phyloP scores from a whole-genome alignment of 1,140 invertebrate species.

The Atta colombica region DNA sequence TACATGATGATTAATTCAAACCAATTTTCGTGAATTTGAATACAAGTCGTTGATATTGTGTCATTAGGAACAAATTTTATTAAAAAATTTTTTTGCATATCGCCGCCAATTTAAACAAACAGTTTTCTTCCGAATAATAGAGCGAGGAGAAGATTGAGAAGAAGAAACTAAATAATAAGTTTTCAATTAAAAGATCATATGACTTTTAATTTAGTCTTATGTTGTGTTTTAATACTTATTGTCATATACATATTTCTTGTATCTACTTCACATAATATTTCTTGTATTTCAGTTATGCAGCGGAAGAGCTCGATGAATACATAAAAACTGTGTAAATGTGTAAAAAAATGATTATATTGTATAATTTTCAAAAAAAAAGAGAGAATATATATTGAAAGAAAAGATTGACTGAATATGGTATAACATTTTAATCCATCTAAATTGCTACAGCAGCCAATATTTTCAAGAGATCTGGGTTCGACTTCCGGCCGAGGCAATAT shows the following conservation, averaged over 20 bases:
- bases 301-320: too few relatives aligned
- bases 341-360: neutral
- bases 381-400: too few relatives aligned
- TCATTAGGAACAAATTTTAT: constrained; percentile 65
- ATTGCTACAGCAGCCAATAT: too few relatives aligned
- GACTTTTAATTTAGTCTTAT: neutral
- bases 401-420: too few relatives aligned
- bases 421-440: too few relatives aligned
- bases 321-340: neutral
- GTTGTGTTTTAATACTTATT: neutral
- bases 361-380: neutral
- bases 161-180: neutral
- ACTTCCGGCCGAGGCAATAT: too few relatives aligned
- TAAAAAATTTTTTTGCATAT: constrained; percentile 13
- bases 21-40: constrained; percentile 71
- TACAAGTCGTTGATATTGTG: constrained; percentile 56
- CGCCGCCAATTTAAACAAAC: neutral
- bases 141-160: constrained; percentile 9
- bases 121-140: constrained; percentile 40
- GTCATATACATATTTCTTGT: neutral
- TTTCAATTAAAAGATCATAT: neutral
- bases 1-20: constrained; percentile 61
- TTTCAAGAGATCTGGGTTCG: too few relatives aligned
- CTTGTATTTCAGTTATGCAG: neutral
- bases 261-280: neutral